phyloP scores from a whole-genome alignment of 2,113 vertebrate genomes.

The Bothrops jararaca region DNA sequence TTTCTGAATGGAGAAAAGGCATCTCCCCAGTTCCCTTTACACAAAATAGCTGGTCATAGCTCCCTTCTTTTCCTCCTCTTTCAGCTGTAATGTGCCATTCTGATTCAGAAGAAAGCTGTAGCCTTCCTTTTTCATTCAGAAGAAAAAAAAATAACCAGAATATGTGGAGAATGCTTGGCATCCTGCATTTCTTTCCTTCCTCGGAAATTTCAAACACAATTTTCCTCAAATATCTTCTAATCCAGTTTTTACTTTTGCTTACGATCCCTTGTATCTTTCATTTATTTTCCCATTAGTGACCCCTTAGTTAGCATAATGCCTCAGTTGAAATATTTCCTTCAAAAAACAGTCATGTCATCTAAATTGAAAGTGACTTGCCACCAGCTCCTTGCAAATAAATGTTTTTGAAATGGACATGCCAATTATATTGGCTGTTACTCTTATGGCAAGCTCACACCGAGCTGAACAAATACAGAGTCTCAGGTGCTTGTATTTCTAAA shows the following conservation, averaged over 20 bases:
- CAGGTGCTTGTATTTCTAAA: accelerated
- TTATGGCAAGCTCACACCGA: accelerated
- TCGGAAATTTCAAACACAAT: accelerated
- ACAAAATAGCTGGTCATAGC: accelerated
- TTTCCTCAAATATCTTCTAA: accelerated
- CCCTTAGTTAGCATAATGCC: background rate
- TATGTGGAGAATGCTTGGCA: accelerated
- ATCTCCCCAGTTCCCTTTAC: slow-evolving; percentile 83
- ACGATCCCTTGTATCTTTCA: background rate
- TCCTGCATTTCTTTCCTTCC: background rate
- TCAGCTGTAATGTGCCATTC: background rate
- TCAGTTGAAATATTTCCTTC: background rate
- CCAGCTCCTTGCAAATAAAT: accelerated
- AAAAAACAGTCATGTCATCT: background rate
- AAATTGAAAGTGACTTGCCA: background rate
- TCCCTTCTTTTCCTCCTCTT: background rate
- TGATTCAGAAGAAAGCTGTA: background rate
- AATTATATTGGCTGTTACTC: background rate
- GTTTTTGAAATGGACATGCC: background rate
- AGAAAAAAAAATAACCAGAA: accelerated
- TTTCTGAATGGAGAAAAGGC: slow-evolving; percentile 78
- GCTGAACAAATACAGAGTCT: slow-evolving; percentile 15
- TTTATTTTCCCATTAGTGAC: background rate
- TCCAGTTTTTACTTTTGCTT: accelerated
- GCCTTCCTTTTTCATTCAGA: background rate